Conservation (phyloP, 2,113 vertebrate species). For the Coptodon rendalli region DNA sequence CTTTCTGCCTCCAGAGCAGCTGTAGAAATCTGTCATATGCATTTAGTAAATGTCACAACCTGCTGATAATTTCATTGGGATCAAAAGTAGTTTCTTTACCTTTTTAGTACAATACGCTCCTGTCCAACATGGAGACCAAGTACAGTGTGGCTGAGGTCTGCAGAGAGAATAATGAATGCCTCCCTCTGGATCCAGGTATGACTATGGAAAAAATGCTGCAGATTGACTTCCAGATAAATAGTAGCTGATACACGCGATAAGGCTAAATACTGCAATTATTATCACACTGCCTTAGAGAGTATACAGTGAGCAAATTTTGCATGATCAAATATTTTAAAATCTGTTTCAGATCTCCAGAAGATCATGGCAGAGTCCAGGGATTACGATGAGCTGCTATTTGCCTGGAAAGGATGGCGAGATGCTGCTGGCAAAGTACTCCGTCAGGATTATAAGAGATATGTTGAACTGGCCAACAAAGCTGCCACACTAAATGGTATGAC, state of each 20-base stretch:
- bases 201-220: not conserved
- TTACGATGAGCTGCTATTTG: constrained; percentile 84
- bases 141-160: constrained; percentile 90
- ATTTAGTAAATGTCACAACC: not conserved
- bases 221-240: not conserved
- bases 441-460: constrained; percentile 79
- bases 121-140: constrained; percentile 88
- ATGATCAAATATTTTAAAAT: not conserved
- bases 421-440: constrained; percentile 81
- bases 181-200: constrained; percentile 87
- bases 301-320: not conserved
- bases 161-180: constrained; percentile 66
- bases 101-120: constrained; percentile 84
- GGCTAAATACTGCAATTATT: not conserved
- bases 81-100: not conserved
- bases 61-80: rapidly evolving
- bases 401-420: constrained; percentile 89
- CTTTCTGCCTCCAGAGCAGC: not conserved
- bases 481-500: constrained; percentile 84
- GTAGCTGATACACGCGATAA: not conserved
- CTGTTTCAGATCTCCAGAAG: constrained; percentile 80
- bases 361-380: constrained; percentile 84
- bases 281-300: not conserved
- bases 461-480: constrained; percentile 87
- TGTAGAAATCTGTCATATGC: not conserved